A percentile compares a stretch with the other conserved stretches of the same genome.
phyloP scores from a whole-genome alignment of 2,797 vertebrate species.

The Hybognathus amarus region DNA sequence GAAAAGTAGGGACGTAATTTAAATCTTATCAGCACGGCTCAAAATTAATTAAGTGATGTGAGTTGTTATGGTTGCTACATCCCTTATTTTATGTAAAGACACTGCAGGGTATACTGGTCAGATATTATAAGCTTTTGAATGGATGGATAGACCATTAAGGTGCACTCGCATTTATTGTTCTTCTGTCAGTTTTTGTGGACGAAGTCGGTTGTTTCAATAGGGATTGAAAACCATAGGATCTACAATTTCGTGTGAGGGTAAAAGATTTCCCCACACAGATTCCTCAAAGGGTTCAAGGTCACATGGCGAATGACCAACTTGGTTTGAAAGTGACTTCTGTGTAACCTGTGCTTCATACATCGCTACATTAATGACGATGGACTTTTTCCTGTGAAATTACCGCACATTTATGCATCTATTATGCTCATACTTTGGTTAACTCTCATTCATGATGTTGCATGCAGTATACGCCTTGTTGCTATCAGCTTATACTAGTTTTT shows the following conservation, averaged over 20 bases:
- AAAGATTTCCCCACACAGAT: background rate
- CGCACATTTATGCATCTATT: background rate
- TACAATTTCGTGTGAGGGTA: background rate
- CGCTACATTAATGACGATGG: background rate
- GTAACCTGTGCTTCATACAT: background rate
- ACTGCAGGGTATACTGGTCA: constrained; percentile 2
- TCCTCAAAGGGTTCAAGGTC: background rate
- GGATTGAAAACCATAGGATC: background rate
- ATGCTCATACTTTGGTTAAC: background rate
- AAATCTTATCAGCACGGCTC: background rate
- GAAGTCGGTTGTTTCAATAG: background rate
- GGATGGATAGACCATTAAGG: constrained; percentile 10
- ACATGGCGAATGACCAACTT: background rate
- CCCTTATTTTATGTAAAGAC: background rate
- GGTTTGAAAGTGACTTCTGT: background rate
- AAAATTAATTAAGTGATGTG: background rate
- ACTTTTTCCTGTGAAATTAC: background rate
- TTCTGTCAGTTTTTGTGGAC: background rate
- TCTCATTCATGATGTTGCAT: constrained; percentile 19
- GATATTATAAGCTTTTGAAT: background rate
- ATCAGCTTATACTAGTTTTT: constrained; percentile 1
- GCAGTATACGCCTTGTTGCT: background rate
- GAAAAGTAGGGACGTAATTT: background rate
- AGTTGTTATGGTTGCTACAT: background rate
- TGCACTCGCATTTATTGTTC: background rate